Base-by-base conservation (phyloP, 92 coral and sea anemone genomes). In the Epizoanthus illoricatus region DNA sequence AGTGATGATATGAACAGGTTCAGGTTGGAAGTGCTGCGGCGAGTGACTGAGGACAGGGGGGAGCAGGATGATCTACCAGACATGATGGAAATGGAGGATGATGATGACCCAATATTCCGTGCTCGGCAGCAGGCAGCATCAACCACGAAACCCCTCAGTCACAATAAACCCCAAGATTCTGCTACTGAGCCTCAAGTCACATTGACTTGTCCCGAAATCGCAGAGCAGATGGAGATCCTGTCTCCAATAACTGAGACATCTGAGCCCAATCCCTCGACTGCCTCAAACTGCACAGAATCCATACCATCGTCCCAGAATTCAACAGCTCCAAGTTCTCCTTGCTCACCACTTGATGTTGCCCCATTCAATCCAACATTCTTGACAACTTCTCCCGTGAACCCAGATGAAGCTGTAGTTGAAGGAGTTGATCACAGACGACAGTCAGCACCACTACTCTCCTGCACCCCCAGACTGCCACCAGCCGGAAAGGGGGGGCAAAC, bases 1-100 rank as follows among this genome's bases (percentile, higher is more conserved):
- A 93, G 97, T 79, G 97, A 93, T 21, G 97, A 93, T 65, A 93
- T 93, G 97, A 93, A 88, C 71, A 82, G 86, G 57, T 93, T 93
- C 54, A 76, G 97, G 74, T 85, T 93, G 36, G 97, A 93, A 69
- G 92, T 93, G 16, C 67, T 93, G 8, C 97, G 92, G 56, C 85
- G 97, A 73, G 87, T 90, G 17, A 80, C 92, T 9, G 83, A 89
- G 39, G 94, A 90, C 81, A 93, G 86, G 65, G 92, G 86, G 33
- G 85, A 87, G 36, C 86, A 76, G 54, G 83, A 83, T 0, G 76
- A 84, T 17, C 74, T 85, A 68, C 86, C 88, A 73, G 86, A 58
- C 36, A 39, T 56, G 23, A 41, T 40, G 5, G 82, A 78, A 41
- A 78, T 78, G 71, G 82, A 78, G 24, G 87, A 84, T 56, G 87